These are phyloP conservation scores for Momotus momota DNA, from an alignment of 2,797 vertebrate species.

Conservation along the genomic window DNA sequence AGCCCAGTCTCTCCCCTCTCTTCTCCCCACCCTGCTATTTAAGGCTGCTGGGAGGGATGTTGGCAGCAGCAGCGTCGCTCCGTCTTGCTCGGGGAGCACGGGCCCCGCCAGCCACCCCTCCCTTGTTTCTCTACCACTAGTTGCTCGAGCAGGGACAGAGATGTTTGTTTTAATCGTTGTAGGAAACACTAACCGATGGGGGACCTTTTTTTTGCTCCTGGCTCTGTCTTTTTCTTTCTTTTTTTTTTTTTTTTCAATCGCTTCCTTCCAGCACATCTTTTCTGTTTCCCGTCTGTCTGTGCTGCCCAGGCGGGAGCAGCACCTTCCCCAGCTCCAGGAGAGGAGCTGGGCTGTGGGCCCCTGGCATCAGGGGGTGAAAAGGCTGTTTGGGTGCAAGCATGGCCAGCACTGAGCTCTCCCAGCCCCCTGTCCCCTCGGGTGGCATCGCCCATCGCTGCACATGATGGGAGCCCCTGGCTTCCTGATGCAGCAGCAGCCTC, in stretches of 20 bases:
- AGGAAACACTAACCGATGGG: constrained; percentile 62
- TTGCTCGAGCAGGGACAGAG: not conserved
- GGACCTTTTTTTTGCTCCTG: not conserved
- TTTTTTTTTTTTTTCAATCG: not conserved
- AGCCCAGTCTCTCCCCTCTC: constrained; percentile 10
- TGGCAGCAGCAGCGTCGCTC: not conserved
- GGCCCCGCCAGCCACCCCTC: not conserved
- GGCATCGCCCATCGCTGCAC: not conserved
- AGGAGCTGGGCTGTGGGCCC: not conserved
- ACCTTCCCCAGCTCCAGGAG: not conserved
- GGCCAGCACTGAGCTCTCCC: not conserved
- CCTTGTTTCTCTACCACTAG: not conserved
- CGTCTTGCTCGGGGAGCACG: not conserved
- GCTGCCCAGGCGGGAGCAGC: not conserved
- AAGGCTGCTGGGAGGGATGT: not conserved
- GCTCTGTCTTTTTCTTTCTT: not conserved
- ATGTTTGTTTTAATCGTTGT: not conserved
- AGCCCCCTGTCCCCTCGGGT: accelerated
- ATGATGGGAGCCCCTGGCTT: constrained; percentile 54
- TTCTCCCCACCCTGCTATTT: not conserved
- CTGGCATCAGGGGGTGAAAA: not conserved
- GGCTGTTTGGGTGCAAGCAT: not conserved
- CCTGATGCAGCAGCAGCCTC: constrained; percentile 48
- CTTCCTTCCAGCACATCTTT: not conserved
- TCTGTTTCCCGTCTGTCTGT: accelerated